phyloP scores from a whole-genome alignment of 2,888 invertebrate species.

The Darwinula stevensoni region DNA sequence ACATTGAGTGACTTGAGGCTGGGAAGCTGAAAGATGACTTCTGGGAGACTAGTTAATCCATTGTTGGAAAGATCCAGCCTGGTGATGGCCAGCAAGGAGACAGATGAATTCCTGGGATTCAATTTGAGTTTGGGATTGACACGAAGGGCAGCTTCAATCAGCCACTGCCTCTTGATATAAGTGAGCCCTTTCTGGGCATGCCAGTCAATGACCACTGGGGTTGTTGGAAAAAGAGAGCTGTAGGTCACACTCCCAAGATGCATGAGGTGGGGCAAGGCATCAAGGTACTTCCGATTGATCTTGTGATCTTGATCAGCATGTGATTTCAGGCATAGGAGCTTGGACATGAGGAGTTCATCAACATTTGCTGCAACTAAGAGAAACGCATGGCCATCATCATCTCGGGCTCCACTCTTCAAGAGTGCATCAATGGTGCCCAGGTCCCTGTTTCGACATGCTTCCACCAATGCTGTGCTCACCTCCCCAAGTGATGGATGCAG shows the following conservation, averaged over 20 bases:
- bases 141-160: constrained; percentile 48
- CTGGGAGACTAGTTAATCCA: constrained; percentile 42
- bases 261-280: too few relatives aligned
- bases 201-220: constrained; percentile 64
- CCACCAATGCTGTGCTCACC: constrained; percentile 26
- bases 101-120: constrained; percentile 29
- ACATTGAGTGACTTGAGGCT: constrained; percentile 53
- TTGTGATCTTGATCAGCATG: constrained; percentile 73
- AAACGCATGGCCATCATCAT: constrained; percentile 56
- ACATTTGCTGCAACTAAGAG: constrained; percentile 37
- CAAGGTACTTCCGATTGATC: too few relatives aligned
- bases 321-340: constrained; percentile 53
- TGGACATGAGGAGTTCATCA: constrained; percentile 43
- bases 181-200: constrained; percentile 43
- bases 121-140: constrained; percentile 52
- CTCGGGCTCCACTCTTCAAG: constrained; percentile 48
- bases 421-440: constrained; percentile 40
- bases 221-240: constrained; percentile 46
- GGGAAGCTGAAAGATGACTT: constrained; percentile 47
- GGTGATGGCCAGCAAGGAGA: constrained; percentile 67
- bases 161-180: constrained; percentile 42
- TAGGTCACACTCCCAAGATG: too few relatives aligned
- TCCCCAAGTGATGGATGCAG: constrained; percentile 2
- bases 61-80: constrained; percentile 77
- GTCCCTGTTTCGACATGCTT: constrained; percentile 35